A percentile compares a stretch with the other conserved stretches of the same genome.
Evolutionary conservation across 2,888 invertebrate species (phyloP).

Genomic region (Zootermopsis nevadensis): DNA sequence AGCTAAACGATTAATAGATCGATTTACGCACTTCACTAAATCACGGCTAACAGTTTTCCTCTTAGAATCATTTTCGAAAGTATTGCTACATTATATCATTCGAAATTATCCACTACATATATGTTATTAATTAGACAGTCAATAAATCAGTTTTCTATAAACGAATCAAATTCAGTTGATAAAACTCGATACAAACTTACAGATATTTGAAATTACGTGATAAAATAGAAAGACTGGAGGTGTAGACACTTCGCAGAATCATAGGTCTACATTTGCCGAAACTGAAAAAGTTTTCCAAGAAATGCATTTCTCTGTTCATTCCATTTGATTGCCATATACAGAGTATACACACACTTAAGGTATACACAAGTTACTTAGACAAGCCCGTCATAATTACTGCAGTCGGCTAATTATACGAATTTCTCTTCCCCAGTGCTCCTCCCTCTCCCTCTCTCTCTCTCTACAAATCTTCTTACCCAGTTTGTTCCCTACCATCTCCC

Average conservation of each 20-base stretch:
- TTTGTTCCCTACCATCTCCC: background rate
- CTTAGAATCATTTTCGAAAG: no score
- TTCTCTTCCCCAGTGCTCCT: background rate
- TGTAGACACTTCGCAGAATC: background rate
- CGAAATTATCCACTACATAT: no score
- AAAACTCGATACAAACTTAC: no score
- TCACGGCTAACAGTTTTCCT: no score
- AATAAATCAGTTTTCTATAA: no score
- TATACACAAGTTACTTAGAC: slow-evolving; percentile 26
- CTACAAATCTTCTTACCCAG: background rate
- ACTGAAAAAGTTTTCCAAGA: background rate
- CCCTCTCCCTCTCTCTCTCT: background rate
- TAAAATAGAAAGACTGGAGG: background rate
- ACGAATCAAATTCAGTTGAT: no score
- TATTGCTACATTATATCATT: no score
- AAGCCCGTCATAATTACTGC: slow-evolving; percentile 27
- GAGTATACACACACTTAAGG: background rate
- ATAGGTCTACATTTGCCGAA: background rate
- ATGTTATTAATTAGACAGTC: no score
- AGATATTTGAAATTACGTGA: background rate
- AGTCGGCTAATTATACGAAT: slow-evolving; percentile 34
- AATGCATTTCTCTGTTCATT: background rate
- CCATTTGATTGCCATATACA: slow-evolving; percentile 14
- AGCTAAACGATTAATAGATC: no score
- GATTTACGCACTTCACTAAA: no score